These are phyloP conservation scores for Drosophila fulvimacula DNA, from an alignment of 2,888 invertebrate genomes.

Conservation along the genomic window DNA sequence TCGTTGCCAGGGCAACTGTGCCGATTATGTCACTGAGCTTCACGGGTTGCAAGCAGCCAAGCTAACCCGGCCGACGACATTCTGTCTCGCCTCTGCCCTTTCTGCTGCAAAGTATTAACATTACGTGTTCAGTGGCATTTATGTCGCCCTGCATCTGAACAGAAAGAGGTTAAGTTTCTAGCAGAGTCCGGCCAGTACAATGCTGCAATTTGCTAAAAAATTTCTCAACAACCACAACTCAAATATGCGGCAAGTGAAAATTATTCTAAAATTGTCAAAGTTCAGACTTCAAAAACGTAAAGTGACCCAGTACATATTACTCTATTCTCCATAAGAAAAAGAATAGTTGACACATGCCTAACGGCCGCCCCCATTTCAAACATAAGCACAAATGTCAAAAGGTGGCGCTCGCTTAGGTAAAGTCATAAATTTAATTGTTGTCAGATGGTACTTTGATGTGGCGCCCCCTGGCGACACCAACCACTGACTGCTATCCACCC, in stretches of 20 bases:
- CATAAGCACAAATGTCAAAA: constrained; percentile 60
- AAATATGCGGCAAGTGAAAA: constrained; percentile 41
- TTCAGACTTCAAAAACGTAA: constrained; percentile 24
- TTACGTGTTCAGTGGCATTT: constrained; percentile 65
- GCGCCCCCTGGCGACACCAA: constrained; percentile 41
- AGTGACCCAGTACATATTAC: constrained; percentile 27
- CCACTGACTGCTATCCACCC: constrained; percentile 14
- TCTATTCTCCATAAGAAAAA: constrained; percentile 16
- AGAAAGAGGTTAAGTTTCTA: constrained; percentile 31
- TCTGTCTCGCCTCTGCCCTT: constrained; percentile 2
- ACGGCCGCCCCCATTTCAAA: not conserved
- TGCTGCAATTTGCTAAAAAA: constrained; percentile 40
- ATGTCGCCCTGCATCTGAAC: constrained; percentile 34
- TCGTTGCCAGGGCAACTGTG: constrained; percentile 72
- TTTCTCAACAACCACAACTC: constrained; percentile 10
- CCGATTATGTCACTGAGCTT: constrained; percentile 73
- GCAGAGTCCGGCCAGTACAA: constrained; percentile 10
- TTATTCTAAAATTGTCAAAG: constrained; percentile 51
- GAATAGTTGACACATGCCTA: constrained; percentile 30
- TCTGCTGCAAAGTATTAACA: constrained; percentile 56
- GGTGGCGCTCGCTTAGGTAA: constrained; percentile 21
- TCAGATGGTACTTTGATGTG: constrained; percentile 54
- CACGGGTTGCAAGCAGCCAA: constrained; percentile 20
- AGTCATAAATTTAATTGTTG: constrained; percentile 61
- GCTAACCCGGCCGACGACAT: not conserved